These are phyloP conservation scores for Pomacea maculata DNA, from an alignment of 1,140 invertebrate genomes.

Conservation along the genomic window DNA sequence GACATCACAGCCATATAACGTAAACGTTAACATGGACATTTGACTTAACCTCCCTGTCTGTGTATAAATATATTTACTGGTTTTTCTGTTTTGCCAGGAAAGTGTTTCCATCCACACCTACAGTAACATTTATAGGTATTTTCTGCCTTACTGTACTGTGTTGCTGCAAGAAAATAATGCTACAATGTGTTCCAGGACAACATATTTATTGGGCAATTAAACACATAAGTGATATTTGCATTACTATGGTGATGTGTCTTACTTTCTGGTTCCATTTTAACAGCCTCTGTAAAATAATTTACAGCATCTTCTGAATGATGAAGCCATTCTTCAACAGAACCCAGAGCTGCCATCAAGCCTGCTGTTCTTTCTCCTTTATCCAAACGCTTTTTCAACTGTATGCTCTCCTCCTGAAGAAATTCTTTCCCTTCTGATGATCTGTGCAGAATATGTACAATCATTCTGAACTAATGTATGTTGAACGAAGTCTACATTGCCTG, in stretches of 20 bases:
- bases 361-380: background rate
- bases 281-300: constrained; percentile 24
- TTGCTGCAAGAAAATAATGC: too few species aligned
- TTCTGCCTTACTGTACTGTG: too few species aligned
- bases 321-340: constrained; percentile 33
- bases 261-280: constrained; percentile 29
- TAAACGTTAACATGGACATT: background rate
- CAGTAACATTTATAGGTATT: background rate
- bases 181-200: too few species aligned
- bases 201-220: too few species aligned
- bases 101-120: too few species aligned
- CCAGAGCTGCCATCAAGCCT: constrained; percentile 34
- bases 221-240: too few species aligned
- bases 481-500: background rate
- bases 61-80: too few species aligned
- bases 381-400: constrained; percentile 17
- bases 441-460: constrained; percentile 5
- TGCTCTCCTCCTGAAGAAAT: constrained; percentile 30
- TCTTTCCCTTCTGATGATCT: constrained; percentile 24
- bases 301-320: constrained; percentile 24
- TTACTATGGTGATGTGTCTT: background rate
- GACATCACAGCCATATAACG: background rate
- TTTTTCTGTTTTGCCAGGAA: too few species aligned
- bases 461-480: background rate
- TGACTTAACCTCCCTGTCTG: too few species aligned